These are phyloP conservation scores for Setophaga kirtlandii DNA, from an alignment of 2,113 vertebrate species.

Conservation along the genomic window DNA sequence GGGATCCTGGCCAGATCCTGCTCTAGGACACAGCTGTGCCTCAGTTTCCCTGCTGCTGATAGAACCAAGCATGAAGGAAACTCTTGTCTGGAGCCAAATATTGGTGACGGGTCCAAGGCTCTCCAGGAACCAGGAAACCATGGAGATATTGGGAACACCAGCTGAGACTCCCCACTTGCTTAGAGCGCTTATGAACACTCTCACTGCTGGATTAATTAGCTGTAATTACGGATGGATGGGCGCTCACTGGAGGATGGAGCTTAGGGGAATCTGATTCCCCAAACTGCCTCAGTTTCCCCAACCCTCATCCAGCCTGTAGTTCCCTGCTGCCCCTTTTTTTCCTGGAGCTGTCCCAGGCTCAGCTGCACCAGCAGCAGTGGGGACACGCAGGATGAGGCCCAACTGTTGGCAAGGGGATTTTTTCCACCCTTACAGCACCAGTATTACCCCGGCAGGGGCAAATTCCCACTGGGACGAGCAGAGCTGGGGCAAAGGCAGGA, in stretches of 20 bases:
- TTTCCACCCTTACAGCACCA: fast-evolving
- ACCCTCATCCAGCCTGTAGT: fast-evolving
- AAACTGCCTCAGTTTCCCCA: slow-evolving; percentile 13
- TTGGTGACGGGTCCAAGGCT: neutral
- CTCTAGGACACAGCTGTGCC: neutral
- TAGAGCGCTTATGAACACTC: neutral
- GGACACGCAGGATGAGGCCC: neutral
- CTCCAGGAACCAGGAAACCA: neutral
- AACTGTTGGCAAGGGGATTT: neutral
- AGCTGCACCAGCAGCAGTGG: neutral
- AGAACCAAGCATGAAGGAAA: neutral
- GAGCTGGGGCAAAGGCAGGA: neutral
- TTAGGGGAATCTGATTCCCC: neutral
- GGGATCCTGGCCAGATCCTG: neutral
- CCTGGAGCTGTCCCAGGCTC: neutral
- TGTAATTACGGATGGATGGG: neutral
- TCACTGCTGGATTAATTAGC: neutral
- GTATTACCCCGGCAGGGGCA: fast-evolving
- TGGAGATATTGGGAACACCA: fast-evolving
- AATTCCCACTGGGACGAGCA: neutral
- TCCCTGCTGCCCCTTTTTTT: neutral
- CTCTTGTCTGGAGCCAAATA: neutral
- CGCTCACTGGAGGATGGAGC: too few relatives aligned
- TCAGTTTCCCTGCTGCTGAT: neutral
- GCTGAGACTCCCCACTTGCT: neutral